A percentile compares a stretch with the other conserved stretches of the same genome.
Evolutionary conservation across 2,888 invertebrate species (phyloP).

Genomic region (Clivina fossor): DNA sequence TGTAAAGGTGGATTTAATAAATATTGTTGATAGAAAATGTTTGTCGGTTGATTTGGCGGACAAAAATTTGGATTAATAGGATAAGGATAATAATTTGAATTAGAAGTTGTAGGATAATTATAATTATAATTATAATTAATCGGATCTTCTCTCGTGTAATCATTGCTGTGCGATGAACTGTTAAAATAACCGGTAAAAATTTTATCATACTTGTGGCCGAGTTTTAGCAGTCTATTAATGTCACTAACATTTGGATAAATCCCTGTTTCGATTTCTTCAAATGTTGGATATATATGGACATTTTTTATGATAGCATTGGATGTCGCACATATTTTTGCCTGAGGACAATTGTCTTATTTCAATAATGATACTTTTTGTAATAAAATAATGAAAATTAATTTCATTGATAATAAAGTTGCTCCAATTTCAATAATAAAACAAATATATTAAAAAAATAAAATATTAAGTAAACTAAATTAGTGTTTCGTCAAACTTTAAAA

Average conservation of each 20-base stretch:
- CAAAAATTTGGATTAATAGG: too few species aligned
- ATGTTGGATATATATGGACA: constrained; percentile 57
- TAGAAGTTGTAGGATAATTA: neutral
- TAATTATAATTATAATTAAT: neutral
- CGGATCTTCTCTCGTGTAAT: neutral
- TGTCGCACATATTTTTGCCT: constrained; percentile 16
- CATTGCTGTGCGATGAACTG: neutral
- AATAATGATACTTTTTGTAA: neutral
- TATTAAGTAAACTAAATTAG: too few species aligned
- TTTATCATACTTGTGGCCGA: constrained; percentile 24
- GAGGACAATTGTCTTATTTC: neutral
- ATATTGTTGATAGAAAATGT: too few species aligned
- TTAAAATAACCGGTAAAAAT: constrained; percentile 21
- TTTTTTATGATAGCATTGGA: constrained; percentile 35
- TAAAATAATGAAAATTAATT: neutral
- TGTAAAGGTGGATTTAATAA: neutral
- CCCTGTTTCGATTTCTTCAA: constrained; percentile 58
- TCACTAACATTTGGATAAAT: constrained; percentile 44
- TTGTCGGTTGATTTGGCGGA: too few species aligned
- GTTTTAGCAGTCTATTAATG: constrained; percentile 10
- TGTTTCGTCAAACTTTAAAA: too few species aligned
- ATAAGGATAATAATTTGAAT: neutral
- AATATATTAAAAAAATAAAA: too few species aligned
- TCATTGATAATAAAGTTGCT: neutral
- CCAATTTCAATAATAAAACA: neutral